Evolutionary conservation across 2,888 invertebrate species (phyloP), one percentile per base, ranked within the genome.

Genomic region (Apamea monoglypha): DNA sequence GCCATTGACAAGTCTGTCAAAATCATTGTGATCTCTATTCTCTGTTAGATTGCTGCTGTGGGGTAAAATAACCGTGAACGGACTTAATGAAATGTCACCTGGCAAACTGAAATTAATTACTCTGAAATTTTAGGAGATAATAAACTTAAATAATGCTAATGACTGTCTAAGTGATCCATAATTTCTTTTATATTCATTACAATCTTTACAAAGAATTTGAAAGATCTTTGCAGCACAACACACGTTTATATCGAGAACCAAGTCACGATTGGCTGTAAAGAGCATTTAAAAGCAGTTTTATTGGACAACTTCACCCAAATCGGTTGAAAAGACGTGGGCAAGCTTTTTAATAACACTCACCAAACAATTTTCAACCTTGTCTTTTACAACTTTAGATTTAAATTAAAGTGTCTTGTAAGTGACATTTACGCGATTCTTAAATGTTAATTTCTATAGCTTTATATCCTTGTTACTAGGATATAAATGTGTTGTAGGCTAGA

Each of bases 221-320:
- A 29, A 16, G 12, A 4, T 50, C 0, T 66, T 36, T 40, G 18
- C 68, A 77, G 4, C 4, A 29, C 36, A 64, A 18, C 29, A 18
- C 74, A 64, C 14, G 21, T 80, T 79, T 66, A 66, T 53, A 56
- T 78, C 21, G 2, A 50, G 50, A 86, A 84, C n/a, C 66, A 44
- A 78, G 76, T 82, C 82, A 88, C 86, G 82, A 72, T 68, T 74
- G 12, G 7, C 6, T 40, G 32, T 64, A 61, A 75, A 75, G 40
- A 85, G 29, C 32, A 78, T 81, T 66, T 80, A 87, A 36, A 79
- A 79, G 40, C n/a, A 77, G 50, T 84, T 87, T 86, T 84, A 88
- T 86, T 84, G 70, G 74, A 82, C 84, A 79, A 76, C 69, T 82
- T 84, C 67, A 67, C 47, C 87, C n/a, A 82, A 80, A 82, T 79